Conservation (phyloP, 2,797 vertebrate genomes). For the Hypotaenidia philippensis region DNA sequence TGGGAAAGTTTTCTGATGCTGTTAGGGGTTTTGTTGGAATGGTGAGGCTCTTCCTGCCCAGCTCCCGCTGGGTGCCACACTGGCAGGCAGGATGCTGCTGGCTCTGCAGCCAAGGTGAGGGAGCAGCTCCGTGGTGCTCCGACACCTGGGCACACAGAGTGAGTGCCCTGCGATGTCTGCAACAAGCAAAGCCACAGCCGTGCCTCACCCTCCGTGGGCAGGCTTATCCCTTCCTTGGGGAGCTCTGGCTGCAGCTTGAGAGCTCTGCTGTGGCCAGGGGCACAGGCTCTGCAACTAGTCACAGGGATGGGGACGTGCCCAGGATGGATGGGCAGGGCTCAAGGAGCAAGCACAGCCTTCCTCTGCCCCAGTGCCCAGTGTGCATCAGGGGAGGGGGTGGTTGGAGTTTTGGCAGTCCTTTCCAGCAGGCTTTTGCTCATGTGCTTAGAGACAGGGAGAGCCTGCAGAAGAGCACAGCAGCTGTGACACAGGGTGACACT, state of each 20-base stretch:
- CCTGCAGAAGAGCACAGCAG: neutral
- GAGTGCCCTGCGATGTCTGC: rapidly evolving
- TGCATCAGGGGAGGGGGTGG: neutral
- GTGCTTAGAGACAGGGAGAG: neutral
- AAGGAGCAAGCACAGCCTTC: neutral
- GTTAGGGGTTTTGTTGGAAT: conserved; percentile 10
- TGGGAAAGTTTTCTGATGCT: neutral
- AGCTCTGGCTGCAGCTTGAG: neutral
- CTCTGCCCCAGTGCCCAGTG: neutral
- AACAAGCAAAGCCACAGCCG: neutral
- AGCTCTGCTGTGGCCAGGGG: neutral
- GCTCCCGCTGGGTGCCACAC: neutral
- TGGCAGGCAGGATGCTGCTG: neutral
- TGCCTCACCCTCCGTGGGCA: rapidly evolving
- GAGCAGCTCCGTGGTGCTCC: neutral
- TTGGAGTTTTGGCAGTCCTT: neutral
- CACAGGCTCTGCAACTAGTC: neutral
- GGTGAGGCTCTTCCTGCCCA: neutral
- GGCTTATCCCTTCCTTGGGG: neutral
- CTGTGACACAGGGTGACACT: neutral
- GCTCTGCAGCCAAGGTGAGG: neutral
- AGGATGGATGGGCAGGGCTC: neutral
- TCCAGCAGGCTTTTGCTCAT: neutral
- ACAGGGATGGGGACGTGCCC: neutral
- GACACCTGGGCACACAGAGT: neutral